These are phyloP conservation scores for Cryptoprocta ferox DNA, from an alignment of 2,797 vertebrate genomes.

Conservation along the genomic window DNA sequence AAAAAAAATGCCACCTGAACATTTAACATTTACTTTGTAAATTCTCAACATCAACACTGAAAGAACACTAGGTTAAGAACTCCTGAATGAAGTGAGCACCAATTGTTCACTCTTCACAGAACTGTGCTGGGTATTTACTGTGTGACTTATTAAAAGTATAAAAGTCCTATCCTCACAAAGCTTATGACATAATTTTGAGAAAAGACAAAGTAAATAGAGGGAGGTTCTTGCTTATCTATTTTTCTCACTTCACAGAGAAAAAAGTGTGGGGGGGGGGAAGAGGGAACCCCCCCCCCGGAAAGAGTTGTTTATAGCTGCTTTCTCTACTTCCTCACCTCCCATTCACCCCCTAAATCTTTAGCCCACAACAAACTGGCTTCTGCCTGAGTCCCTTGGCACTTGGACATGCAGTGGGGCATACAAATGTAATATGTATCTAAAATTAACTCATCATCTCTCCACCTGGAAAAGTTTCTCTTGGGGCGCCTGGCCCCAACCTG, in stretches of 20 bases:
- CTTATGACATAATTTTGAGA: neutral
- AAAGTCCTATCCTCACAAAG: neutral
- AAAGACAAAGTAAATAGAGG: neutral
- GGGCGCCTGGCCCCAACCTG: neutral
- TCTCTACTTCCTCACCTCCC: neutral
- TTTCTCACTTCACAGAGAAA: neutral
- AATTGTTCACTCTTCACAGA: neutral
- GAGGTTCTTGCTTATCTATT: neutral
- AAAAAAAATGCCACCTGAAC: constrained; percentile 13
- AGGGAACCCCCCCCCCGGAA: neutral
- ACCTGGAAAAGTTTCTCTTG: neutral
- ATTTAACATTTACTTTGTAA: constrained; percentile 18
- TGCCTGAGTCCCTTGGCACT: neutral
- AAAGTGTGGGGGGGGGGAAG: neutral
- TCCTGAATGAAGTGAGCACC: neutral
- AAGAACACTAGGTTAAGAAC: neutral
- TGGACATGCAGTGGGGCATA: neutral
- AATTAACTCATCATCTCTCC: constrained; percentile 10
- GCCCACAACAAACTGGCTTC: neutral
- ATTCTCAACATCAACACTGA: constrained; percentile 17
- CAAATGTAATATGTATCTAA: neutral
- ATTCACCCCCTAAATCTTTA: neutral
- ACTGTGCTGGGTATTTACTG: neutral
- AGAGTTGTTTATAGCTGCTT: neutral
- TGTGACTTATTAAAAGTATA: neutral